A percentile compares a stretch with the other conserved stretches of the same genome.
phyloP scores from a whole-genome alignment of 2,888 invertebrate species.

The Portevinia maculata region DNA sequence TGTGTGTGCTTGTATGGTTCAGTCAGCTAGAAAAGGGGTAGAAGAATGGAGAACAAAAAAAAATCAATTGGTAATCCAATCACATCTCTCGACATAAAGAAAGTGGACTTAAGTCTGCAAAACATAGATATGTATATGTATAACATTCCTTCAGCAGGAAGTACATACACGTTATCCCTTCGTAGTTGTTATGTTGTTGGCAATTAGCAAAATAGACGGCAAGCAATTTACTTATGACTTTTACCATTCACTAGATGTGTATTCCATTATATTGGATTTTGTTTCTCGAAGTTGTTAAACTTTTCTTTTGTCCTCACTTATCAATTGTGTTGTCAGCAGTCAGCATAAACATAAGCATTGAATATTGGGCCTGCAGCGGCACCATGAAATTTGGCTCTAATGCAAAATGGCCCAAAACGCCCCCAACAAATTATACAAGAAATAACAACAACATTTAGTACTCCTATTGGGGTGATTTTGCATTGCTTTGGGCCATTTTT shows the following conservation, averaged over 20 bases:
- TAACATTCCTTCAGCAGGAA: neutral
- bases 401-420: too few relatives aligned
- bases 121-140: neutral
- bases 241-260: neutral
- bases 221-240: slow-evolving; percentile 49
- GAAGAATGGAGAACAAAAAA: neutral
- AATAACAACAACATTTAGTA: too few relatives aligned
- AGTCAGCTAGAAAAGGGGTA: slow-evolving; percentile 4
- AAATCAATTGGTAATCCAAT: slow-evolving; percentile 59
- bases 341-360: neutral
- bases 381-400: too few relatives aligned
- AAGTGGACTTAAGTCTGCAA: neutral
- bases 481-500: too few relatives aligned
- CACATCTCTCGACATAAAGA: slow-evolving; percentile 29
- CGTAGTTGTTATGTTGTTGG: slow-evolving; percentile 6
- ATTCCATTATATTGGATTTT: neutral
- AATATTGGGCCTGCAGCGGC: too few relatives aligned
- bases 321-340: neutral
- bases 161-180: slow-evolving; percentile 4
- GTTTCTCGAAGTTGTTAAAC: neutral
- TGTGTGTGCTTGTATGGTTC: neutral
- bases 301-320: neutral
- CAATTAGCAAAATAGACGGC: slow-evolving; percentile 41
- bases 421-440: too few relatives aligned
- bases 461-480: too few relatives aligned